Conservation (phyloP, 2,113 vertebrate genomes). For the Neolamprologus modestus region DNA sequence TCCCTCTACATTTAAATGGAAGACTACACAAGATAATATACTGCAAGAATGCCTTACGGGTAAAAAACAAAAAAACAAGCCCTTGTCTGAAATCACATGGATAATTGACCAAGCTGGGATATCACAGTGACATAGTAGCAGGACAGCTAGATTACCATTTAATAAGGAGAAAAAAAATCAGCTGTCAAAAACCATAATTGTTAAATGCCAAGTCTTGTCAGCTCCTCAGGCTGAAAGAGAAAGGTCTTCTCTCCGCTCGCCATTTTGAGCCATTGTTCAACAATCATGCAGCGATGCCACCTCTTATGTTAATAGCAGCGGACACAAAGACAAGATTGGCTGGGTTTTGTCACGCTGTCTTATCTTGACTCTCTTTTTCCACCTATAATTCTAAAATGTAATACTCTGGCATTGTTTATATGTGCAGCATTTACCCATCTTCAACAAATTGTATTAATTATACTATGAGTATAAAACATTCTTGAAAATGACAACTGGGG, state of each 20-base stretch:
- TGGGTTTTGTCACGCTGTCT: not conserved
- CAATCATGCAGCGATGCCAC: not conserved
- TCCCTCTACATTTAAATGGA: not conserved
- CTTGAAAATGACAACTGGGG: not conserved
- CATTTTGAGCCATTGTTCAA: not conserved
- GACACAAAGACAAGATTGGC: not conserved
- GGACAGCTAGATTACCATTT: not conserved
- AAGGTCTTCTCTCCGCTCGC: not conserved
- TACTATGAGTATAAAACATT: not conserved
- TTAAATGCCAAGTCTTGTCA: slow-evolving; percentile 5
- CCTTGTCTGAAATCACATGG: not conserved
- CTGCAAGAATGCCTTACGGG: not conserved
- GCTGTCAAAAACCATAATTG: not conserved
- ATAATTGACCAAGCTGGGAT: not conserved
- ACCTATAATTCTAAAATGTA: not conserved
- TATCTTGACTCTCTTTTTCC: not conserved
- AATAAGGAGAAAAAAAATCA: not conserved
- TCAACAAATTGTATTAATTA: not conserved
- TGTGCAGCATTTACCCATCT: not conserved
- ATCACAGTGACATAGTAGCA: not conserved
- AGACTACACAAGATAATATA: not conserved
- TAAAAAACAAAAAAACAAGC: not conserved
- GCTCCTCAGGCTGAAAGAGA: not conserved
- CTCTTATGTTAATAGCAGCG: not conserved
- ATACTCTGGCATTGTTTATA: not conserved